These are phyloP conservation scores for Microplitis manilae DNA, from an alignment of 2,888 invertebrate genomes.

Conservation along the genomic window DNA sequence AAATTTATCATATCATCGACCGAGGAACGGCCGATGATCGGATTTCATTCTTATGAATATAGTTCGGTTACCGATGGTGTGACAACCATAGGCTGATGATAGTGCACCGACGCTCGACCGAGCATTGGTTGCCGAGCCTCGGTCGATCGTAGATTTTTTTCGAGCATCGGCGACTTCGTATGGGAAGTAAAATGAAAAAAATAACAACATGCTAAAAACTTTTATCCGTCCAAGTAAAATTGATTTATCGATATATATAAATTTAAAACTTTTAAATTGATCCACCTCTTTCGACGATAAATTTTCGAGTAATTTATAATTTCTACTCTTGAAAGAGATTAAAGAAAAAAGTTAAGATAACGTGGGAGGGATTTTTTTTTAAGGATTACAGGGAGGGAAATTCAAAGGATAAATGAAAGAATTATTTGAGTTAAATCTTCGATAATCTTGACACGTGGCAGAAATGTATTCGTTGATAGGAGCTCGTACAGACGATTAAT, in stretches of 20 bases:
- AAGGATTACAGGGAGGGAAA: not conserved
- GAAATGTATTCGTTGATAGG: not conserved
- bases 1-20: too few relatives aligned
- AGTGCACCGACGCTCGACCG: too few relatives aligned
- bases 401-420: not conserved
- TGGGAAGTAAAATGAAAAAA: not conserved
- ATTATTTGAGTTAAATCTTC: not conserved
- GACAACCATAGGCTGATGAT: too few relatives aligned
- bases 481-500: not conserved
- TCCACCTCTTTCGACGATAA: not conserved
- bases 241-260: not conserved
- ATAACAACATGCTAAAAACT: not conserved
- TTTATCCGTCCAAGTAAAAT: not conserved
- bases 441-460: not conserved
- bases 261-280: not conserved
- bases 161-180: too few relatives aligned
- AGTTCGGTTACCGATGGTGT: too few relatives aligned
- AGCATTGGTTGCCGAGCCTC: too few relatives aligned
- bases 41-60: too few relatives aligned
- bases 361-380: not conserved
- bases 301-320: not conserved
- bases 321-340: not conserved
- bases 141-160: too few relatives aligned
- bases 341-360: not conserved
- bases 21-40: too few relatives aligned